Evolutionary conservation across 2,888 invertebrate species (phyloP), one percentile per base, ranked within the genome.

Genomic region (Dryobotodes eremita): DNA sequence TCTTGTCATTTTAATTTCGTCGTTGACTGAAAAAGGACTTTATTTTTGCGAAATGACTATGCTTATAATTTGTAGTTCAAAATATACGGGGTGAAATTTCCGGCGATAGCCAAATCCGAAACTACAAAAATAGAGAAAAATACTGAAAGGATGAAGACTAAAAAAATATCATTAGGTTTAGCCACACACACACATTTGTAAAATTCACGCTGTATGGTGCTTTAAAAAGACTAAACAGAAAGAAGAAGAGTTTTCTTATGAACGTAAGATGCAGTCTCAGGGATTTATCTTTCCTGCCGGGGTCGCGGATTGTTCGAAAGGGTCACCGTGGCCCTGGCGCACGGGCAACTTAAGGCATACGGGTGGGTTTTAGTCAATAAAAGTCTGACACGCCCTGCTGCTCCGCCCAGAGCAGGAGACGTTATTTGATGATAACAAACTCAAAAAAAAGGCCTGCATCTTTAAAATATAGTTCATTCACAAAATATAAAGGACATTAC

Each of bases 1-100:
- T 20, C 13, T 36, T 20, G 36, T 36, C 26, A 72, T 53, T 81
- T 50, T 55, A 59, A 57, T 75, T 15, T 20, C 17, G 17, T 72
- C 17, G 11, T 73, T 42, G 53, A 55, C 42, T 72, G 50, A 53
- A 26, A 50, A 42, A 42, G 11, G 7, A 23, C 4, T 26, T 42
- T 26, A 71, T 36, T 48, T 66, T 71, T 42, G 10, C 17, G 17
- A 53, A 71, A 71, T 23, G 10, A 53, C 8, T 69, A 15, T 20
- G 20, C 20, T 20, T 20, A 61, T 31, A 31, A 61, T 61, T 31
- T 55, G 10, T 55, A 8, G 23, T 55, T 23, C 2, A 55, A 23
- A 55, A 53, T n/a, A 11, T 17, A n/a, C n/a, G 46, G 6, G 2
- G 0, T 48, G 3, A 26, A 26, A 46, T 26, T 46, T 66, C 11